Conservation (phyloP, 1,140 invertebrate species). For the Saccostrea cuccullata region DNA sequence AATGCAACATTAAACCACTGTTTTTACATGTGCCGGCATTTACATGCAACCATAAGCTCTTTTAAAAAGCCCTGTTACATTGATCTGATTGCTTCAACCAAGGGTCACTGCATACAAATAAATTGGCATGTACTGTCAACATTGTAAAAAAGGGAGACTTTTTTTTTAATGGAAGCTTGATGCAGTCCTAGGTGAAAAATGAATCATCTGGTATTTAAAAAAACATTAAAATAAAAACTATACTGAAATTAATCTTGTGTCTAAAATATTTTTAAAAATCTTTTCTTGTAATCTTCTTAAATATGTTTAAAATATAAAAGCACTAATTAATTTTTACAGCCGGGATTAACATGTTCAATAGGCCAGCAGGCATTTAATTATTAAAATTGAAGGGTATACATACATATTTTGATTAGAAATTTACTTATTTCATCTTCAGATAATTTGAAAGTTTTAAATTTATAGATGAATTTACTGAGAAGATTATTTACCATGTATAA, state of each 20-base stretch:
- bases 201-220: too few species aligned
- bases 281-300: constrained; percentile 24
- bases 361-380: constrained; percentile 4
- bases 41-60: background rate
- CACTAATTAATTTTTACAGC: background rate
- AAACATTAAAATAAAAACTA: too few species aligned
- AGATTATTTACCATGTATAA: background rate
- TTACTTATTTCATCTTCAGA: background rate
- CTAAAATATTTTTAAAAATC: background rate
- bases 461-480: background rate
- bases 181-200: too few species aligned
- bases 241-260: too few species aligned
- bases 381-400: too few species aligned
- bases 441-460: background rate
- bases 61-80: background rate
- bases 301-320: constrained; percentile 13
- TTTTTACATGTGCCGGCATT: constrained; percentile 1
- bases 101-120: constrained; percentile 11
- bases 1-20: constrained; percentile 4
- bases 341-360: background rate
- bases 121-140: background rate
- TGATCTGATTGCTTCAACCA: constrained; percentile 3
- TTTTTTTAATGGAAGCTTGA: background rate
- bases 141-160: background rate
- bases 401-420: background rate